Base-by-base conservation (phyloP, 2,888 invertebrate species). In the Heliconius erato region DNA sequence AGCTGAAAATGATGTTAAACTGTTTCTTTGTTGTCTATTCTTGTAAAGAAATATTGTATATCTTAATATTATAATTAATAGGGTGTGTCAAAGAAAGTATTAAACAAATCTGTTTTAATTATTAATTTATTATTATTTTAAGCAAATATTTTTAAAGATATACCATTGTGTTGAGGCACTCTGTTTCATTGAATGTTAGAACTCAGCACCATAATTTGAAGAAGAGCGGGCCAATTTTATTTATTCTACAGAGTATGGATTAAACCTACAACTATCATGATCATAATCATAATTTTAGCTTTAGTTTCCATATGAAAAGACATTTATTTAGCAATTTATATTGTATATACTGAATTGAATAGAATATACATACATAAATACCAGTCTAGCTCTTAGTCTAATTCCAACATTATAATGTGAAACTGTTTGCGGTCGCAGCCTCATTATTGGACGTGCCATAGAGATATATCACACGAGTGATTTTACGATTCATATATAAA, bases 351-450 rank as follows among this genome's bases (percentile, higher is more conserved):
- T 23, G 19, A 54, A 54, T 23, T 23, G n/a, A 63, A 63, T 63
- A 63, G 11, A n/a, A 63, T 59, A 63, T 63, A n/a, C 63, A n/a
- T 23, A 59, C 76, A 76, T 63, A 63, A 63, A 76, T 76, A 16
- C 35, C 59, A 76, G 32, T 40, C 40, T 63, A 76, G 63, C 63
- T 76, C 76, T 76, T 76, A 63, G 76, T 40, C 76, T 76, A 76
- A 76, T 76, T 76, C 76, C 59, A 76, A 69, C 76, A 80, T 83
- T 72, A 65, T 80, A 72, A 77, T 81, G 77, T 81, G 72, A 77
- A 81, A 81, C 81, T 69, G 69, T 76, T 76, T 76, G 80, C 80
- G 80, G 80, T 80, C 68, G 35, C 68, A 54, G 80, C 59, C 74
- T 76, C 76, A 76, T 80, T 76, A 80, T 80, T 67, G 68, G 65